phyloP scores from a whole-genome alignment of 2,797 vertebrate genomes.

The Sphenopsis melanotis region DNA sequence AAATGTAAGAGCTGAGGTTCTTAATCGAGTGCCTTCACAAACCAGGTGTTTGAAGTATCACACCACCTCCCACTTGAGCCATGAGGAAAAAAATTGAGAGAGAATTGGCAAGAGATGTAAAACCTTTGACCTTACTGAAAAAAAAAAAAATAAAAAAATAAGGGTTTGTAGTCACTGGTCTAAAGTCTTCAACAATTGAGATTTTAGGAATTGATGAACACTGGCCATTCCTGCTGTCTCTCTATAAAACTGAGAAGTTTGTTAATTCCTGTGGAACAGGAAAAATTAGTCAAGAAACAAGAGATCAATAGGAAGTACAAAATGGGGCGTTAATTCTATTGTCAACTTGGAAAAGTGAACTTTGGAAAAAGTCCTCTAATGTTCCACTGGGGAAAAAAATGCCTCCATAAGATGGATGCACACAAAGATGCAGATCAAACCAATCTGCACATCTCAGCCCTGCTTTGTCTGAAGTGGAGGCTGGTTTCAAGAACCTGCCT shows the following conservation, averaged over 20 bases:
- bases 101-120: neutral
- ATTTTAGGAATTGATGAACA: neutral
- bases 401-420: accelerated
- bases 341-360: neutral
- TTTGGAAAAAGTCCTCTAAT: neutral
- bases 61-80: neutral
- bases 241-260: neutral
- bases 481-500: neutral
- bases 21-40: neutral
- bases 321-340: neutral
- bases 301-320: neutral
- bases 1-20: neutral
- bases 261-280: neutral
- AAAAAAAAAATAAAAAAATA: neutral
- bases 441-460: neutral
- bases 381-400: neutral
- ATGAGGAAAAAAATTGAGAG: neutral
- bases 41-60: neutral
- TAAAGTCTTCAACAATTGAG: accelerated
- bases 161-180: neutral
- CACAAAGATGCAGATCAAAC: neutral
- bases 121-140: neutral
- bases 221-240: neutral
- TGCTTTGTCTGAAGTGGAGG: neutral
- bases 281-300: neutral